Conservation (phyloP, 2,888 invertebrate genomes). For the Diaprepes abbreviatus region DNA sequence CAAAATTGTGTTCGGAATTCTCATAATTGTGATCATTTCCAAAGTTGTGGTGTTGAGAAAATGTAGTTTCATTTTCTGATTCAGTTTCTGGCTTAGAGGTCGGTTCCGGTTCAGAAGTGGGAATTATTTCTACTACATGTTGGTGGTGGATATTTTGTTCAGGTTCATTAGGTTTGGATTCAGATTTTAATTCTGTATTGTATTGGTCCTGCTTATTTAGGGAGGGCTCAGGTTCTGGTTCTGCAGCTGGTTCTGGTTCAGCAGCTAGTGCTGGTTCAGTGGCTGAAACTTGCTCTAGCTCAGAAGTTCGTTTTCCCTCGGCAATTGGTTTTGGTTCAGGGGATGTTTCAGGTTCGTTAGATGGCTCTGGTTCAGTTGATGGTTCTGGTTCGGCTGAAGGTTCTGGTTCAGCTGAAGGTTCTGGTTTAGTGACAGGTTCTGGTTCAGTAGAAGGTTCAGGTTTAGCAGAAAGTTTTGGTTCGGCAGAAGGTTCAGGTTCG, state of each 20-base stretch:
- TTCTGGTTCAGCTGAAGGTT: constrained; percentile 55
- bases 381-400: constrained; percentile 53
- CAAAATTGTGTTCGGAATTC: not conserved
- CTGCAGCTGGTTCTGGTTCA: constrained; percentile 51
- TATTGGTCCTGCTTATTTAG: constrained; percentile 32
- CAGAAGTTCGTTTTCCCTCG: constrained; percentile 54
- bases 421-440: constrained; percentile 55
- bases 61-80: constrained; percentile 5
- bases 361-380: constrained; percentile 52
- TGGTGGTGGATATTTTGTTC: not conserved
- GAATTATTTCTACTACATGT: not conserved
- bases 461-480: constrained; percentile 55
- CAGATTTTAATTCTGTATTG: constrained; percentile 40
- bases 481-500: constrained; percentile 61
- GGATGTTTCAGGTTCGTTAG: constrained; percentile 54
- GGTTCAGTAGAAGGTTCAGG: constrained; percentile 38
- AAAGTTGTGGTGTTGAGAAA: not conserved
- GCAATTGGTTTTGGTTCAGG: constrained; percentile 54
- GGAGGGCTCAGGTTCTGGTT: constrained; percentile 57
- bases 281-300: constrained; percentile 62
- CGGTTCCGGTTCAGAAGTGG: constrained; percentile 22
- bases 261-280: constrained; percentile 52
- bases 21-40: not conserved
- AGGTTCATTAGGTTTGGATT: constrained; percentile 36
- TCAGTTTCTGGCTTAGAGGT: constrained; percentile 18